Evolutionary conservation across 2,797 vertebrate genomes (phyloP).

Genomic region (Scolopax bukidnonensis): DNA sequence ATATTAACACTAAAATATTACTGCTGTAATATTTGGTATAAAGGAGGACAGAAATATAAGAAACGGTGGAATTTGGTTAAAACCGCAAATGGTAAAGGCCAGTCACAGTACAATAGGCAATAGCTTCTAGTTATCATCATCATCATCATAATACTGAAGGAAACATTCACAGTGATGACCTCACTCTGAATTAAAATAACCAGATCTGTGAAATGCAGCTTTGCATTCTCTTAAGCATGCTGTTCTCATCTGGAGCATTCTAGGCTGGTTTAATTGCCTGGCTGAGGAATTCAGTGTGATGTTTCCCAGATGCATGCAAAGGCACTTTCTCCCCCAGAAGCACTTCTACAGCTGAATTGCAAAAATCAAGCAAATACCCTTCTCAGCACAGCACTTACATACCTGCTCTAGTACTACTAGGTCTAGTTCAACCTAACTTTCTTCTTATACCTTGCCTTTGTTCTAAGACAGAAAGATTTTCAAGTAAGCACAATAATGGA

Average conservation of each 20-base stretch:
- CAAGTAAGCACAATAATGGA: neutral
- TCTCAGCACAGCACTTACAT: neutral
- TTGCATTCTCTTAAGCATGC: neutral
- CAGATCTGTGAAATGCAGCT: conserved; percentile 3
- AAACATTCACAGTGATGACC: neutral
- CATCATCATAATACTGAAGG: neutral
- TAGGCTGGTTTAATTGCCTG: conserved; percentile 19
- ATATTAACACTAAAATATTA: neutral
- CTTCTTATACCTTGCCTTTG: neutral
- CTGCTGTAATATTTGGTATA: neutral
- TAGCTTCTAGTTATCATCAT: neutral
- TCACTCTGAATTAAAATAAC: conserved; percentile 28
- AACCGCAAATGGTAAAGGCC: neutral
- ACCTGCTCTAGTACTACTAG: neutral
- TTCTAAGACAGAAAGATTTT: neutral
- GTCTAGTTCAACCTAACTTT: neutral
- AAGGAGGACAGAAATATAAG: neutral
- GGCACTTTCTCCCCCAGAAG: neutral
- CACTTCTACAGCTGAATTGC: neutral
- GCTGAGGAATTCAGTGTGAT: conserved; percentile 14
- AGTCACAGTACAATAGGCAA: neutral
- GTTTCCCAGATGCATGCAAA: conserved; percentile 12
- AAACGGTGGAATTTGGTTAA: neutral
- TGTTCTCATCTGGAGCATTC: neutral
- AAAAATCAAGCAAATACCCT: neutral